Conservation (phyloP, 2,888 invertebrate genomes). For the Fragum fragum region DNA sequence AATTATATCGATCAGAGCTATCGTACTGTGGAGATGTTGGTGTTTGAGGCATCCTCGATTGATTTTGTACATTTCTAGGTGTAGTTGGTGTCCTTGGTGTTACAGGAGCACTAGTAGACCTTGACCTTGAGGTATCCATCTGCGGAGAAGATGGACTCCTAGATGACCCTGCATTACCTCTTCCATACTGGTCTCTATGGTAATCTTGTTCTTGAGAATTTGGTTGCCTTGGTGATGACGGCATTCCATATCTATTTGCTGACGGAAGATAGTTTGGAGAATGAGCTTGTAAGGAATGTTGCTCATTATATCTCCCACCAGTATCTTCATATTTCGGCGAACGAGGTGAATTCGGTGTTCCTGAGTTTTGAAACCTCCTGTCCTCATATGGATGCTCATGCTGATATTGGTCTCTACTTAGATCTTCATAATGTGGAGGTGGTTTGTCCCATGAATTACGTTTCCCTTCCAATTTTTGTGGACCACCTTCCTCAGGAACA, state of each 20-base stretch:
- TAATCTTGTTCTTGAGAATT: not conserved
- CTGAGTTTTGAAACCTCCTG: not conserved
- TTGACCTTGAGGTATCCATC: slow-evolving; percentile 18
- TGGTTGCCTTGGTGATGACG: slow-evolving; percentile 26
- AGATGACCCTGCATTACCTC: slow-evolving; percentile 9
- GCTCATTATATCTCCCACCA: slow-evolving; percentile 6
- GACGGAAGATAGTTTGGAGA: slow-evolving; percentile 14
- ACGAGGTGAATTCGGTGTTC: slow-evolving; percentile 10
- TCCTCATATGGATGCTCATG: slow-evolving; percentile 42
- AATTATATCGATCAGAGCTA: slow-evolving; percentile 37
- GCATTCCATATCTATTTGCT: not conserved
- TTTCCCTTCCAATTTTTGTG: slow-evolving; percentile 30
- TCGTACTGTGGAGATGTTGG: slow-evolving; percentile 2
- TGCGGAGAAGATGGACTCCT: slow-evolving; percentile 10
- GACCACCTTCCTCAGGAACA: slow-evolving; percentile 49
- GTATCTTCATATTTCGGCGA: slow-evolving; percentile 3
- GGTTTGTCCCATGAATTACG: not conserved
- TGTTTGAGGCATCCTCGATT: not conserved
- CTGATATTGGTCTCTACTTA: slow-evolving; percentile 8
- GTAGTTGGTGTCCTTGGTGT: slow-evolving; percentile 1
- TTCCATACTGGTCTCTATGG: slow-evolving; percentile 2
- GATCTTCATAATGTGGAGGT: slow-evolving; percentile 27
- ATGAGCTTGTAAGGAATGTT: slow-evolving; percentile 5
- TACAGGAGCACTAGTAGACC: not conserved
- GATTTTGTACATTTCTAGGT: not conserved